A percentile compares a stretch with the other conserved stretches of the same genome.
Conservation (phyloP, 2,113 vertebrate genomes). For the Guaruba guarouba region DNA sequence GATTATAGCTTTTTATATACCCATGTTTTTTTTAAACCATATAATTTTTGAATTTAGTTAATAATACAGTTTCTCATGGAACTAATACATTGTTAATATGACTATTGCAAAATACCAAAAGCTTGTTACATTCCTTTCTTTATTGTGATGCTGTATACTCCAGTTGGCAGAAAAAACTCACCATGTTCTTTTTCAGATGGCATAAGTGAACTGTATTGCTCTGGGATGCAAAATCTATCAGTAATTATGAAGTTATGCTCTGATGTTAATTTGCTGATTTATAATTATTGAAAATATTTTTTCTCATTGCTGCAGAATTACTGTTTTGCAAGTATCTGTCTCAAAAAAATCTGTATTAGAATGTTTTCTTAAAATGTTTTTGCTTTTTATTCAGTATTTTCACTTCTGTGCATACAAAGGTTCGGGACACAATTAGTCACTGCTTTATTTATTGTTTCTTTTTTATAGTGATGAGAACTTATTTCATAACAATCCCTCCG, state of each 20-base stretch:
- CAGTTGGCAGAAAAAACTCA: rapidly evolving
- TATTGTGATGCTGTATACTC: background rate
- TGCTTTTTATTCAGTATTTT: background rate
- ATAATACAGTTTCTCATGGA: background rate
- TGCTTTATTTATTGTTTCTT: background rate
- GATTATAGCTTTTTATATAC: slow-evolving; percentile 56
- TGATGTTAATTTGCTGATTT: background rate
- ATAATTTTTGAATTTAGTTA: slow-evolving; percentile 44
- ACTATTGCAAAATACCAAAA: background rate
- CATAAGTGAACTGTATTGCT: background rate
- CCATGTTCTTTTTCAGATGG: background rate
- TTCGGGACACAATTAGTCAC: background rate
- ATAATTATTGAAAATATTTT: background rate
- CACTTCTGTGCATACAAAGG: background rate
- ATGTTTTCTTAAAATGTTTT: background rate
- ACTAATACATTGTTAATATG: background rate
- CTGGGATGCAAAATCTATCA: background rate
- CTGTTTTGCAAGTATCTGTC: background rate
- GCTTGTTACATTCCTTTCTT: background rate
- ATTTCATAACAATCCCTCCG: background rate
- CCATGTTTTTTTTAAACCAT: background rate
- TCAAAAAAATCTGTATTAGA: background rate
- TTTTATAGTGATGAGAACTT: background rate
- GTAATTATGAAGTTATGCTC: background rate
- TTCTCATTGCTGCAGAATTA: background rate